Evolutionary conservation across 2,888 invertebrate species (phyloP).

Genomic region (Gari tellinella): DNA sequence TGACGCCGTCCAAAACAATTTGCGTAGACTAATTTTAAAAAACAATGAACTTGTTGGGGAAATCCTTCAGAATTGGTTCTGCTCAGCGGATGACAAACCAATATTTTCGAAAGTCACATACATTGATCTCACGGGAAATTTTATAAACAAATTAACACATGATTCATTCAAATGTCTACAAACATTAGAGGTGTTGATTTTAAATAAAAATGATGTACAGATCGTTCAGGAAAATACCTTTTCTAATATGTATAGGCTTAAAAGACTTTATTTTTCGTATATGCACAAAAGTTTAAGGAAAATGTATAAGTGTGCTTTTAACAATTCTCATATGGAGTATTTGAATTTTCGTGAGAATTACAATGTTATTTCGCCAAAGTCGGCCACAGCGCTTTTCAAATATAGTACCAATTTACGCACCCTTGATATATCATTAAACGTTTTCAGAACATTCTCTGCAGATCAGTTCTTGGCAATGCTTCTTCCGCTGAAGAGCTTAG

Average conservation of each 20-base stretch:
- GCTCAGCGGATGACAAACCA: background rate
- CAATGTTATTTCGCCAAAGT: background rate
- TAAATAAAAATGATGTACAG: constrained; percentile 5
- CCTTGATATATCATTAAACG: constrained; percentile 16
- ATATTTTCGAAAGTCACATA: background rate
- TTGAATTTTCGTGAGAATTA: constrained; percentile 3
- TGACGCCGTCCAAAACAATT: background rate
- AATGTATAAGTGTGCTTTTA: background rate
- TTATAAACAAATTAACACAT: background rate
- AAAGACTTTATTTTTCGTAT: background rate
- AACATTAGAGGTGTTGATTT: background rate
- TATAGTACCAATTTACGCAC: constrained; percentile 10
- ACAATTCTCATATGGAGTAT: constrained; percentile 4
- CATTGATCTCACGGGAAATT: constrained; percentile 6
- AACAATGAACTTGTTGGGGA: constrained; percentile 11
- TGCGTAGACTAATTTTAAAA: background rate
- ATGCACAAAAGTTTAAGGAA: constrained; percentile 15
- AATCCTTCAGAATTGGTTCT: background rate
- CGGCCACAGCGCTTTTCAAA: constrained; percentile 1
- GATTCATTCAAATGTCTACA: constrained; percentile 2
- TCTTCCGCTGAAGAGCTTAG: constrained; percentile 8
- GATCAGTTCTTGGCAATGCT: constrained; percentile 5
- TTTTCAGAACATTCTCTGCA: background rate
- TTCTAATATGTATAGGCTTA: background rate
- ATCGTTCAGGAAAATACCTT: constrained; percentile 1